phyloP scores from a whole-genome alignment of 2,797 vertebrate species.

The Chloroceryle inda region DNA sequence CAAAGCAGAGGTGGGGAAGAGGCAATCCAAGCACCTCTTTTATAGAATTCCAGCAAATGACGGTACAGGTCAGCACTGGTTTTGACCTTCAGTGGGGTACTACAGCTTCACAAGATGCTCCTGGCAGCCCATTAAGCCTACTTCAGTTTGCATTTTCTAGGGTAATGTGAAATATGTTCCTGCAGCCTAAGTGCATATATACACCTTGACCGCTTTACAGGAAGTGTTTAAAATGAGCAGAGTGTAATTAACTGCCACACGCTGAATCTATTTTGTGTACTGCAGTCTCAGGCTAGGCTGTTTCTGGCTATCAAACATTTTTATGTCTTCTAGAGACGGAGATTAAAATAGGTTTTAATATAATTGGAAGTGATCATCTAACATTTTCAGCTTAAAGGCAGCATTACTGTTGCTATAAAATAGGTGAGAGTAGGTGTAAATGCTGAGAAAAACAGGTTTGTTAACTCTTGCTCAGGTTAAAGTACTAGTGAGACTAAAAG shows the following conservation, averaged over 20 bases:
- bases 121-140: neutral
- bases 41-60: neutral
- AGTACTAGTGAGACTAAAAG: neutral
- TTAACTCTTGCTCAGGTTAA: conserved; percentile 10
- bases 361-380: conserved; percentile 54
- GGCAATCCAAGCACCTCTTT: neutral
- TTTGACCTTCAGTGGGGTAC: neutral
- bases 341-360: conserved; percentile 50
- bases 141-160: neutral
- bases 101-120: neutral
- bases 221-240: conserved; percentile 20
- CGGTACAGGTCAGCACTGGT: neutral
- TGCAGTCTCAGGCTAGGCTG: conserved; percentile 1
- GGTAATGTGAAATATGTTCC: neutral
- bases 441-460: neutral
- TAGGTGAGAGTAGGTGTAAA: neutral
- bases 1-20: neutral
- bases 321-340: conserved; percentile 39
- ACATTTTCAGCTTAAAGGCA: conserved; percentile 38
- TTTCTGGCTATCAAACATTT: conserved; percentile 50
- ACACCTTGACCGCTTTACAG: conserved; percentile 19
- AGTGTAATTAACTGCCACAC: conserved; percentile 35
- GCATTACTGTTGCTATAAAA: conserved; percentile 46
- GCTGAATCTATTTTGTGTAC: conserved; percentile 38
- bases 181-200: neutral